phyloP scores from a whole-genome alignment of 2,113 vertebrate species.

The Takifugu flavidus region DNA sequence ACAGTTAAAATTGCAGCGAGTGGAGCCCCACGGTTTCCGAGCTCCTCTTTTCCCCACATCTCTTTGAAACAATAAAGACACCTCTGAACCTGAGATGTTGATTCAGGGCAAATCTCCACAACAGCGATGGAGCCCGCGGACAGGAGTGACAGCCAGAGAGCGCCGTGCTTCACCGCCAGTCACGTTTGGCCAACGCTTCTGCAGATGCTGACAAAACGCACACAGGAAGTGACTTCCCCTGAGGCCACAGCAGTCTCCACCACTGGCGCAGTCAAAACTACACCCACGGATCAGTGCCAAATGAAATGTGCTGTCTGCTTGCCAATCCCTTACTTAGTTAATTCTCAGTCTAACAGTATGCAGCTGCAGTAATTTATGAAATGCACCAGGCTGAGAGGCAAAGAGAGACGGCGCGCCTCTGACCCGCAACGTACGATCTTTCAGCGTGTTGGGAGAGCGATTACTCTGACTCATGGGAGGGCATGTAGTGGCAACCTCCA shows the following conservation, averaged over 20 bases:
- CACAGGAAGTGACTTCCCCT: conserved; percentile 8
- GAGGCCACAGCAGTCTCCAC: conserved; percentile 15
- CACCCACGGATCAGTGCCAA: conserved; percentile 41
- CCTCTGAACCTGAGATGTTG: neutral
- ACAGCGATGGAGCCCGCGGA: neutral
- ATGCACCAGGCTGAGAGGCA: conserved; percentile 32
- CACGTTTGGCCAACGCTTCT: conserved; percentile 10
- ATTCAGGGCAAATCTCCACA: neutral
- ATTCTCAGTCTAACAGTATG: conserved; percentile 50
- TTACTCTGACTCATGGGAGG: conserved; percentile 34
- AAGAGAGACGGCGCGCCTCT: conserved; percentile 38
- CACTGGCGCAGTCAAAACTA: conserved; percentile 8
- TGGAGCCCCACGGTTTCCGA: too few species aligned
- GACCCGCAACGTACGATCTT: conserved; percentile 40
- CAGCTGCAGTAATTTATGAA: conserved; percentile 49
- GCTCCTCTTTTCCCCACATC: too few species aligned
- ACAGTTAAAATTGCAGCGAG: too few species aligned
- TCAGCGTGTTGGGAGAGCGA: conserved; percentile 23
- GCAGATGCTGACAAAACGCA: conserved; percentile 20
- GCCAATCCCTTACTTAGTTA: conserved; percentile 66
- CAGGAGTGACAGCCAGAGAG: neutral
- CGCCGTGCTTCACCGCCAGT: neutral
- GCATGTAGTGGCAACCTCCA: conserved; percentile 27
- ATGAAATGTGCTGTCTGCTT: conserved; percentile 52
- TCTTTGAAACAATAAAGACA: too few species aligned